Evolutionary conservation across 64 coral and sea anemone species (phyloP).

Genomic region (Pocillopora verrucosa): DNA sequence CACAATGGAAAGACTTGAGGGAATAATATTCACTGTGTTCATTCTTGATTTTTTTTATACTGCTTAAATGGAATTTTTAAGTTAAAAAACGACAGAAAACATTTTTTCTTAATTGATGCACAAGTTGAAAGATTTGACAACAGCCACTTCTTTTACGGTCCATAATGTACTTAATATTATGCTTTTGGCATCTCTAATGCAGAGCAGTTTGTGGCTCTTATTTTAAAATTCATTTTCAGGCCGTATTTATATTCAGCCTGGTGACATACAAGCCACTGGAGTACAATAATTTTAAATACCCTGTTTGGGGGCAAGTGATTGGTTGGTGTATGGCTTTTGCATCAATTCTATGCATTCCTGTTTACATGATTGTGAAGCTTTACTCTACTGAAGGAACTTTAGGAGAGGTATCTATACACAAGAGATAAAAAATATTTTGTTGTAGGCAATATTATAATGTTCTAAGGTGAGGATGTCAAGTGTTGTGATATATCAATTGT

Average conservation of each 20-base stretch:
- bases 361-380: slow-evolving; percentile 24
- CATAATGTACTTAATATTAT: not conserved
- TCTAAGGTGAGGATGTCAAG: too few relatives aligned
- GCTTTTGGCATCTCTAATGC: not conserved
- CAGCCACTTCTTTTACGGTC: too few relatives aligned
- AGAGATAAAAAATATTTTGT: not conserved
- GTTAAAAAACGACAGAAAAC: too few relatives aligned
- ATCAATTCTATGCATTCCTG: slow-evolving; percentile 65
- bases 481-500: too few relatives aligned
- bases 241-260: slow-evolving; percentile 65
- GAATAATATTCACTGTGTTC: too few relatives aligned
- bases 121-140: too few relatives aligned
- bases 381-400: slow-evolving; percentile 43
- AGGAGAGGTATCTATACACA: slow-evolving; percentile 11
- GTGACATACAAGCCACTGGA: slow-evolving; percentile 62
- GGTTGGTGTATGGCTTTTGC: slow-evolving; percentile 73
- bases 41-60: too few relatives aligned
- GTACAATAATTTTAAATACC: slow-evolving; percentile 67
- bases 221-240: slow-evolving; percentile 16
- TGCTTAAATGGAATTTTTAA: too few relatives aligned
- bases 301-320: slow-evolving; percentile 64
- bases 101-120: too few relatives aligned
- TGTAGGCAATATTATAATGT: too few relatives aligned
- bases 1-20: not conserved
- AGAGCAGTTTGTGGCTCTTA: not conserved